These are phyloP conservation scores for Euplexia lucipara DNA, from an alignment of 2,888 invertebrate species.

Conservation along the genomic window DNA sequence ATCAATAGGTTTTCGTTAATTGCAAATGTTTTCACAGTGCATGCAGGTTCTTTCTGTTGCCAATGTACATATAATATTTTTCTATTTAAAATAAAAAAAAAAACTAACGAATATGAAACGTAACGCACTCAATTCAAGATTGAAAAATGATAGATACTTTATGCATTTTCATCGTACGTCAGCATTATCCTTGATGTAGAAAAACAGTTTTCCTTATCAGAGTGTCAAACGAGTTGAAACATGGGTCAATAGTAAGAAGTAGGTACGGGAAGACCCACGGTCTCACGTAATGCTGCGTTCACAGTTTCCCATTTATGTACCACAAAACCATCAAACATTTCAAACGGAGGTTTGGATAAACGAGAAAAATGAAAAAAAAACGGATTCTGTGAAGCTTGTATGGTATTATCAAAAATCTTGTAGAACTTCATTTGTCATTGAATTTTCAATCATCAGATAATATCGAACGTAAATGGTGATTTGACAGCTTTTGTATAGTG, in stretches of 20 bases:
- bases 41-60: too few relatives aligned
- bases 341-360: constrained; percentile 3
- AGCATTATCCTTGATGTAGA: constrained; percentile 3
- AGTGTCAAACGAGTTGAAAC: constrained; percentile 20
- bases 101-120: too few relatives aligned
- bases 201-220: constrained; percentile 20
- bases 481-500: too few relatives aligned
- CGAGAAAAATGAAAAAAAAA: background rate
- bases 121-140: background rate
- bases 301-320: background rate
- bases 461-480: too few relatives aligned
- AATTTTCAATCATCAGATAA: too few relatives aligned
- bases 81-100: too few relatives aligned
- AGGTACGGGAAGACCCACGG: constrained; percentile 8
- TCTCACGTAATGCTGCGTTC: constrained; percentile 13
- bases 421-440: background rate
- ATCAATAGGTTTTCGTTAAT: too few relatives aligned
- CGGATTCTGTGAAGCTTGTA: background rate
- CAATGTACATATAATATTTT: too few relatives aligned
- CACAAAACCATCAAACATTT: constrained; percentile 18
- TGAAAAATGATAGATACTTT: constrained; percentile 4
- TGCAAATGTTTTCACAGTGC: too few relatives aligned
- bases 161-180: constrained; percentile 15
- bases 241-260: constrained; percentile 30
- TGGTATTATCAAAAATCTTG: background rate